Conservation (phyloP, 2,797 vertebrate genomes). For the Ciconia nigra region DNA sequence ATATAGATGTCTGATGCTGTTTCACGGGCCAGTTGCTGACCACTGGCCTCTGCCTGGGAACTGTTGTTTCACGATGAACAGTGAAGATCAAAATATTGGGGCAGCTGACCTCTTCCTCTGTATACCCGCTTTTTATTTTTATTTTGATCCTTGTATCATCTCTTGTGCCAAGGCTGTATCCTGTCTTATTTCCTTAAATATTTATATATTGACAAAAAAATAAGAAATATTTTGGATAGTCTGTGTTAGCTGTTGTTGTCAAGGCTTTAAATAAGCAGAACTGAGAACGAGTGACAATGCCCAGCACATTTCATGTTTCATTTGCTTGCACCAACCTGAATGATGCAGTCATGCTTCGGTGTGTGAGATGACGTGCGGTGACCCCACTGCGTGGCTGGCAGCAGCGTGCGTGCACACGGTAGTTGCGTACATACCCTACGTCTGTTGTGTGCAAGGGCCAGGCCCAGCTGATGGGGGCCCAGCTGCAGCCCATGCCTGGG, state of each 20-base stretch:
- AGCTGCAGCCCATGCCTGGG: neutral
- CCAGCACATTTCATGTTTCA: neutral
- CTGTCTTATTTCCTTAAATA: neutral
- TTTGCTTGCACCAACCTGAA: neutral
- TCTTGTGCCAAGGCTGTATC: neutral
- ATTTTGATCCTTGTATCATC: neutral
- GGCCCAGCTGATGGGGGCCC: rapidly evolving
- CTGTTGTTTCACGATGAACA: neutral
- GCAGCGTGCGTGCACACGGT: rapidly evolving
- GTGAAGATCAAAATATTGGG: neutral
- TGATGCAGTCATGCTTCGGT: neutral
- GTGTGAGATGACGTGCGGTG: rapidly evolving
- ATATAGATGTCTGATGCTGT: neutral
- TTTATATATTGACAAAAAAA: neutral
- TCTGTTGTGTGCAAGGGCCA: neutral
- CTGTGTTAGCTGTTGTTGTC: neutral
- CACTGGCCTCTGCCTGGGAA: neutral
- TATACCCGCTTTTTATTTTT: neutral
- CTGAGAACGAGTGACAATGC: neutral
- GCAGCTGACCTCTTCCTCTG: neutral
- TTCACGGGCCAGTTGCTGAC: neutral
- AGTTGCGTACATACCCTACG: rapidly evolving
- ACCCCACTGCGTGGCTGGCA: neutral
- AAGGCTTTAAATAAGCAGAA: neutral
- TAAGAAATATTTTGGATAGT: neutral